Evolutionary conservation across 1,140 invertebrate species (phyloP), one percentile per base, ranked within the genome.

Genomic region (Elymnias hypermnestra): DNA sequence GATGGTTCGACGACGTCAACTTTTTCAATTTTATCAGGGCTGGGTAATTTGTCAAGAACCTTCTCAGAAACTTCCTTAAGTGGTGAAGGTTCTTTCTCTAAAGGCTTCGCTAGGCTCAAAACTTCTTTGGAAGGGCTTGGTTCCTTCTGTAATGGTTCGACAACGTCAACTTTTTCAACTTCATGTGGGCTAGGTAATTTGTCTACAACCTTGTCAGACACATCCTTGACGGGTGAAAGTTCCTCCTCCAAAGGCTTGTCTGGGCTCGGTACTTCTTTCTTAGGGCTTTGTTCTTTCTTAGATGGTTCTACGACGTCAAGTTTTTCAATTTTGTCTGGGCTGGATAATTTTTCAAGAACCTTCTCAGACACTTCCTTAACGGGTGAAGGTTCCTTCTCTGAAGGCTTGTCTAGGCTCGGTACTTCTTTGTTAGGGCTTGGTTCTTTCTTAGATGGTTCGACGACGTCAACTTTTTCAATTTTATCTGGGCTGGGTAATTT

Each of bases 401-500:
- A 31, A 10, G 8, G 15, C 17, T 46, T 46, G 5, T 37, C 3
- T 5, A 44, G 57, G 10, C 51, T 55, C 2, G 4, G n/a, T 5
- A 5, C 12, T 38, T 37, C 21, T 31, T 56, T 47, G 0, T 19
- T 2, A 12, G 42, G 56, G 15, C 50, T 55, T 0, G 33, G 33
- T 2, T 22, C 21, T 22, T 22, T 22, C 21, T 22, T 8, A 2
- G 8, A 8, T 13, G 33, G 14, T 9, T 36, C 5, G 17, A 3
- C 0, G 12, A 15, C 25, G 54, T 53, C n/a, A n/a, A n/a, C n/a
- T n/a, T n/a, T n/a, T n/a, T n/a, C n/a, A n/a, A n/a, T n/a, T 1
- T 59, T 43, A 1, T 14, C 25, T 23, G 39, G 50, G 8, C 35
- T 49, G 2, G 39, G 14, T 9, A 15, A 10, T 15, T 64, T 58